Evolutionary conservation across 2,113 vertebrate species (phyloP), one percentile per base, ranked within the genome.

Genomic region (Polypterus bichir): DNA sequence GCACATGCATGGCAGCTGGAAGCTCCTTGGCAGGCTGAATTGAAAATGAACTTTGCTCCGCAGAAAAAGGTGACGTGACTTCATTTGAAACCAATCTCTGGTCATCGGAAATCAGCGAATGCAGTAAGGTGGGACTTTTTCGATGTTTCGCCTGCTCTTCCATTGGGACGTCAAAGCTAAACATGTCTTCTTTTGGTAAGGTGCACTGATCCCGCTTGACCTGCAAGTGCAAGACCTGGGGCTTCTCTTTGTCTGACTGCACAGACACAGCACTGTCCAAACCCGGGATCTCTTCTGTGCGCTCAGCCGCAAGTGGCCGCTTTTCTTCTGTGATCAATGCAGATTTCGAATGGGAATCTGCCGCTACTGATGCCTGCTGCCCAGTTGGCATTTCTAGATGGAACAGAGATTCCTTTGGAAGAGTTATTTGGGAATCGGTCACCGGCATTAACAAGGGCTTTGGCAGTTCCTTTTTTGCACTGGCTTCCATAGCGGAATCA

Each of bases 271-370:
- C 48, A 44, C 64, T 59, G 5, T 74, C 76, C 59, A 79, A 4
- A 3, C 59, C 66, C 56, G 65, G 65, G 9, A 81, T 71, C 54
- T 59, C 48, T 54, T 65, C 62, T 6, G 62, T 7, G 3, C 65
- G 66, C 54, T 88, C 86, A 54, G 62, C 73, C 59, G 73, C 71
- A 48, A 90, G 61, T 47, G 69, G 9, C 1, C 77, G 70, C 5
- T 66, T 85, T 74, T 87, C 87, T 63, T 88, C 83, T 57, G 73
- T 51, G 54, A 66, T 59, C n/a, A 75, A 51, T 54, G 79, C 75
- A 46, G 76, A 78, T 63, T 73, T 74, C n/a, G 64, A 65, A 46
- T 79, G 3, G 3, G 46, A 5, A 5, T 84, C 80, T 65, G 84
- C 83, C 10, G 51, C 53, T 49, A 64, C 59, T 6, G 59, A 49